Base-by-base conservation (phyloP, 2,888 invertebrate species). In the Terebella lapidaria region DNA sequence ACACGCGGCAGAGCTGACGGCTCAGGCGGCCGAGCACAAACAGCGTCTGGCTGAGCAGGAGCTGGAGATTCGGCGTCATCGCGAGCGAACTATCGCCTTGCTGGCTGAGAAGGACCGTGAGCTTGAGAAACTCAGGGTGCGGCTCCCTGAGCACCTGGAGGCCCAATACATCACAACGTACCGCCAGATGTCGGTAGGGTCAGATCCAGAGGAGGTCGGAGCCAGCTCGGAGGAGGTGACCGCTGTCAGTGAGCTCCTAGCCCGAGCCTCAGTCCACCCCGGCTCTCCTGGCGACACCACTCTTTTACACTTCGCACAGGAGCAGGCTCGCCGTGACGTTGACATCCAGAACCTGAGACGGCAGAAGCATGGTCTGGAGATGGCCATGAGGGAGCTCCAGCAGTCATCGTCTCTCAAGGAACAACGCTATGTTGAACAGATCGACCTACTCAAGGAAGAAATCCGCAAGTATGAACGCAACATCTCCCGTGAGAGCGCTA, bases 251-350 rank as follows among this genome's bases (percentile, higher is more conserved):
- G 57, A 65, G 45, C 62, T 64, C 29, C 42, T 64, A 26, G 57
- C 25, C 18, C 5, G 28, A 3, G 27, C 18, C 15, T 25, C 51
- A 2, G 35, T 54, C 25, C 24, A 10, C 20, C 49, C 52, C 18
- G 55, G 57, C 52, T 25, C 3, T 27, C 29, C 47, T 10, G 54
- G 53, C 22, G 77, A 78, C 49, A 69, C 72, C 42, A 69, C 73
- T 65, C 87, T 91, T 84, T 76, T 92, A 42, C 90, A 91, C 80
- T 91, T 90, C 73, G 88, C 88, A 56, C 89, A 91, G 77, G 91
- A 92, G 82, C 79, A 90, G 67, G 89, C 91, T 0, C 81, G 91
- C 5, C 87, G 88, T 71, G 90, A 91, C 65, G 87, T 90, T 27
- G 91, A 91, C 76, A 87, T 92, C 46, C 84, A 87, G 0, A 84